Conservation (phyloP, 2,113 vertebrate genomes). For the Hyperoodon ampullatus region DNA sequence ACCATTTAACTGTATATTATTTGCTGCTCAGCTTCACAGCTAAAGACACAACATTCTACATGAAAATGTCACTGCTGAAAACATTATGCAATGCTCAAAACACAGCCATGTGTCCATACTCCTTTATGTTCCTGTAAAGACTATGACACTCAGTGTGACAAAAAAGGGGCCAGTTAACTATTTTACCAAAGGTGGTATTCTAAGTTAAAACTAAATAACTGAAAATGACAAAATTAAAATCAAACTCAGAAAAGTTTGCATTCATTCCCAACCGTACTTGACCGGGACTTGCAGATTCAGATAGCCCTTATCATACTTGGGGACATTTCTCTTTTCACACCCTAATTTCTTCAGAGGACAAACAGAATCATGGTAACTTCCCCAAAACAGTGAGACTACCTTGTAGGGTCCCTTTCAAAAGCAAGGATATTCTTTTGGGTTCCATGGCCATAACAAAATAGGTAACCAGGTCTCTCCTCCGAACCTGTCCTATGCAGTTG, state of each 20-base stretch:
- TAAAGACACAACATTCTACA: not conserved
- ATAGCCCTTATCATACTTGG: not conserved
- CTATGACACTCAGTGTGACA: not conserved
- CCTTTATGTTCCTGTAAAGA: not conserved
- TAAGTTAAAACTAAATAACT: not conserved
- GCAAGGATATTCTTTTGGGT: not conserved
- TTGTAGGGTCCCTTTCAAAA: not conserved
- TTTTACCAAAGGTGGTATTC: not conserved
- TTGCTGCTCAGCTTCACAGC: not conserved
- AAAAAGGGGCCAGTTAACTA: not conserved
- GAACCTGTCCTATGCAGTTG: not conserved
- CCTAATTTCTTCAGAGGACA: not conserved
- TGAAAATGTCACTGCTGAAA: not conserved
- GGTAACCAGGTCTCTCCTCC: not conserved
- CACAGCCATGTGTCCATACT: not conserved
- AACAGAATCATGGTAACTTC: not conserved
- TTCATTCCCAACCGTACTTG: not conserved
- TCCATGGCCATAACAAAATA: not conserved
- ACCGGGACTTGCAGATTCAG: not conserved
- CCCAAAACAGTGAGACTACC: not conserved
- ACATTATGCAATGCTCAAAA: not conserved
- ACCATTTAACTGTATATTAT: not conserved
- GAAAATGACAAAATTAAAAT: not conserved
- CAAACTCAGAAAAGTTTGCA: not conserved
- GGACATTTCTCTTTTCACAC: not conserved